Evolutionary conservation across 1,140 invertebrate genomes (phyloP).

Genomic region (Drosophila mauritiana): DNA sequence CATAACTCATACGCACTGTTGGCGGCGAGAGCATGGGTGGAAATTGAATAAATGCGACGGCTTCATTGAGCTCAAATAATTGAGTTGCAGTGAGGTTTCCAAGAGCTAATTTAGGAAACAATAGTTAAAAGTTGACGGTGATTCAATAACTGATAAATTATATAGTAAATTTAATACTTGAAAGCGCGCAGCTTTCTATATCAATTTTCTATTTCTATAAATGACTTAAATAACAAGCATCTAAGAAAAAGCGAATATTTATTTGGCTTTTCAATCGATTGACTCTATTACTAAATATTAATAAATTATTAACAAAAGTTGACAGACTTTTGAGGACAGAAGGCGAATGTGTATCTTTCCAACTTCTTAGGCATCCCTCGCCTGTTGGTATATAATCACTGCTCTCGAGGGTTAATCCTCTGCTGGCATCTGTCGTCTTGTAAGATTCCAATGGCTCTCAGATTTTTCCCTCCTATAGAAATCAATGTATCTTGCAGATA

Average conservation of each 20-base stretch:
- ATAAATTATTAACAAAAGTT: too few relatives aligned
- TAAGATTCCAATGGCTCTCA: neutral
- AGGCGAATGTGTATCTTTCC: too few relatives aligned
- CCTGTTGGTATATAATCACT: neutral
- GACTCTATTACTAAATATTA: too few relatives aligned
- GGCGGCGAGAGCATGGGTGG: constrained; percentile 5
- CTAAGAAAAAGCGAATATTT: too few relatives aligned
- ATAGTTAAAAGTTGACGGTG: neutral
- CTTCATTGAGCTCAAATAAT: constrained; percentile 11
- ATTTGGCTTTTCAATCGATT: too few relatives aligned
- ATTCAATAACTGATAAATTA: neutral
- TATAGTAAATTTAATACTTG: neutral
- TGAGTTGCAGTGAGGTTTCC: neutral
- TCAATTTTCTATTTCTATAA: too few relatives aligned
- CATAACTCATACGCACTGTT: constrained; percentile 56
- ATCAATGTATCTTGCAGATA: constrained; percentile 10
- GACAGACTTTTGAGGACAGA: too few relatives aligned
- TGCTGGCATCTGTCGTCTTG: constrained; percentile 25
- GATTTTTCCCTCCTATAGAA: constrained; percentile 18
- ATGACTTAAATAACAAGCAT: neutral
- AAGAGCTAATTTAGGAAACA: neutral
- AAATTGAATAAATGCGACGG: constrained; percentile 24
- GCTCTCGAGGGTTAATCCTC: constrained; percentile 22
- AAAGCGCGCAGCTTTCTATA: too few relatives aligned
- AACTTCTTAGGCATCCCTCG: constrained; percentile 25